phyloP scores from a whole-genome alignment of 2,113 vertebrate genomes.

The Steatornis caripensis region DNA sequence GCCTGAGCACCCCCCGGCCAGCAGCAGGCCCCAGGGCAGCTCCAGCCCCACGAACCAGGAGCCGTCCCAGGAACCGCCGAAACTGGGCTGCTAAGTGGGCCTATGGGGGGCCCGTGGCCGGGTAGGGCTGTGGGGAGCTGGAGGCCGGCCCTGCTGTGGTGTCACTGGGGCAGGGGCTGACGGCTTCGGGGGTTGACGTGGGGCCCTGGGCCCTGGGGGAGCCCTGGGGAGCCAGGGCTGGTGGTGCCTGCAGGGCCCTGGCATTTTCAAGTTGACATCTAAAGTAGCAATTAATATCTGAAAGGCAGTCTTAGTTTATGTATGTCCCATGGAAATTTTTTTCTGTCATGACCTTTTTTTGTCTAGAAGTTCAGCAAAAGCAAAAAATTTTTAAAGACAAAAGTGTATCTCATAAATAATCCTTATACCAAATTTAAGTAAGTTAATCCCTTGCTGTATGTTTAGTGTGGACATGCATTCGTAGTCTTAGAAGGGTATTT shows the following conservation, averaged over 20 bases:
- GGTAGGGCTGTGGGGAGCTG: not conserved
- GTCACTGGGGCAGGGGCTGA: not conserved
- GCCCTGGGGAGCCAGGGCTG: not conserved
- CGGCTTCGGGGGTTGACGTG: accelerated
- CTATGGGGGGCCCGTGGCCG: accelerated
- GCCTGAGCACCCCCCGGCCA: not conserved
- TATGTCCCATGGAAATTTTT: not conserved
- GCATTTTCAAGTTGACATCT: not conserved
- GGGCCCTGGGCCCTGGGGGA: not conserved
- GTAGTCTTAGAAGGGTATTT: not conserved
- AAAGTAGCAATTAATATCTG: not conserved
- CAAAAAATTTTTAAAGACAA: not conserved
- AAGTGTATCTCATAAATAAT: not conserved
- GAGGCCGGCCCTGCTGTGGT: not conserved
- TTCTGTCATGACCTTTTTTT: not conserved
- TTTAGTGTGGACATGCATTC: not conserved
- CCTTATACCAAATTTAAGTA: not conserved
- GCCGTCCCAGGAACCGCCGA: too few relatives aligned
- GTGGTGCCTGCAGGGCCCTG: not conserved
- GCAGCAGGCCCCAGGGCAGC: not conserved
- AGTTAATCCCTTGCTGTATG: not conserved
- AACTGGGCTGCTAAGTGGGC: too few relatives aligned
- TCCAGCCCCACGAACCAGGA: too few relatives aligned
- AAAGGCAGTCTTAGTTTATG: not conserved
- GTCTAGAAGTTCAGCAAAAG: not conserved